A percentile compares a stretch with the other conserved stretches of the same genome.
Conservation (phyloP, 2,888 invertebrate genomes). For the Melangyna quadrimaculata region DNA sequence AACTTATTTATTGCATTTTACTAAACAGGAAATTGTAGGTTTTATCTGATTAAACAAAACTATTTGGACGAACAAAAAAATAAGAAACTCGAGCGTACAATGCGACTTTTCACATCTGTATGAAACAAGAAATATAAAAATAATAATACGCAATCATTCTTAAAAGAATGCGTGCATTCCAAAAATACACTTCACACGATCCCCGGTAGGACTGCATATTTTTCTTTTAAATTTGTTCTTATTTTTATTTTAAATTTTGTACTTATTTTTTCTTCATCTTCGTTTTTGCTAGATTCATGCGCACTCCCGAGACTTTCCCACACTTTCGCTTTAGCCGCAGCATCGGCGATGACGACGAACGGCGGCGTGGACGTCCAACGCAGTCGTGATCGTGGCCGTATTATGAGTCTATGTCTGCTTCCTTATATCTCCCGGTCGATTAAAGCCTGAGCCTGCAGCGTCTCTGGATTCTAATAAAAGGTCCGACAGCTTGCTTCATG, state of each 20-base stretch:
- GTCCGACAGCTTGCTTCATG: slow-evolving; percentile 13
- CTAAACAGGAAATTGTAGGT: not conserved
- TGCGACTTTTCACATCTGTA: slow-evolving; percentile 1
- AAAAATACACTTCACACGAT: slow-evolving; percentile 64
- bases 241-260: not conserved
- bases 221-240: slow-evolving; percentile 17
- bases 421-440: slow-evolving; percentile 56
- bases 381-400: slow-evolving; percentile 30
- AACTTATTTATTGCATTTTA: not conserved
- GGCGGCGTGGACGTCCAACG: not conserved
- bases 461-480: slow-evolving; percentile 50
- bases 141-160: slow-evolving; percentile 23
- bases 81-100: not conserved
- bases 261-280: not conserved
- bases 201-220: slow-evolving; percentile 20
- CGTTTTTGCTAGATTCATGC: slow-evolving; percentile 41
- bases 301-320: slow-evolving; percentile 65
- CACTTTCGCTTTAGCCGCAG: slow-evolving; percentile 61
- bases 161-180: slow-evolving; percentile 44
- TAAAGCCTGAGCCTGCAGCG: slow-evolving; percentile 36
- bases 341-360: not conserved
- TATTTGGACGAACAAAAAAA: not conserved
- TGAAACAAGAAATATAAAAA: slow-evolving; percentile 1
- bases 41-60: slow-evolving; percentile 4
- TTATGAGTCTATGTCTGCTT: slow-evolving; percentile 57